Evolutionary conservation across 2,113 vertebrate genomes (phyloP), one percentile per base, ranked within the genome.

Genomic region (Aythya baeri): DNA sequence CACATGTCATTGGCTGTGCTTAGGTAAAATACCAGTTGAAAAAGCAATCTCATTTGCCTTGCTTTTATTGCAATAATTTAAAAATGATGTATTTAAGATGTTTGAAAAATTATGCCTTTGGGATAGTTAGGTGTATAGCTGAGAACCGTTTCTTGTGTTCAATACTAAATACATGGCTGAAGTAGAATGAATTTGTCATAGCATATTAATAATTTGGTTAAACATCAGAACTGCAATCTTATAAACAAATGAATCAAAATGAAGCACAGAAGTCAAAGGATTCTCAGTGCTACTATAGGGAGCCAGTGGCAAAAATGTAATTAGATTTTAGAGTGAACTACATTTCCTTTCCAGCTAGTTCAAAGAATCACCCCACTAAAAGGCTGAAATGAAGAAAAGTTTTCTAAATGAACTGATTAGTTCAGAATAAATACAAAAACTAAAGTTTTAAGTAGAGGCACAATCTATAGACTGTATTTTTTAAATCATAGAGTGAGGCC

Each of bases 401-500:
- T 27, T 55, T 34, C 11, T 74, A 83, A 73, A 55, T 55, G 32
- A 92, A 67, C 52, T 73, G 66, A 86, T 50, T 65, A 59, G 46
- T 38, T 76, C 68, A 34, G 54, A 86, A 86, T 29, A 81, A 92
- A 89, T 22, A 70, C 34, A 91, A 92, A 91, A 23, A 0, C 5
- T n/a, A 52, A 63, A 83, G 57, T 67, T 92, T 58, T 57, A 65
- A 85, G 72, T 13, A 59, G 49, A 88, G 46, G 52, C 79, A 89
- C 31, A 26, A 26, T 44, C 32, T 77, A 36, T 44, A 68, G n/a
- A 54, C 20, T 96, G 73, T 68, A 73, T 89, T 91, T 90, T 92
- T 66, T 66, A 88, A 93, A 86, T 88, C 88, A 73, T 11, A 90
- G 46, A 58, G 50, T 71, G 97, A 96, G 52, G 73, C 81, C 83